phyloP scores from a whole-genome alignment of 2,888 invertebrate genomes.

The Noctua janthina region DNA sequence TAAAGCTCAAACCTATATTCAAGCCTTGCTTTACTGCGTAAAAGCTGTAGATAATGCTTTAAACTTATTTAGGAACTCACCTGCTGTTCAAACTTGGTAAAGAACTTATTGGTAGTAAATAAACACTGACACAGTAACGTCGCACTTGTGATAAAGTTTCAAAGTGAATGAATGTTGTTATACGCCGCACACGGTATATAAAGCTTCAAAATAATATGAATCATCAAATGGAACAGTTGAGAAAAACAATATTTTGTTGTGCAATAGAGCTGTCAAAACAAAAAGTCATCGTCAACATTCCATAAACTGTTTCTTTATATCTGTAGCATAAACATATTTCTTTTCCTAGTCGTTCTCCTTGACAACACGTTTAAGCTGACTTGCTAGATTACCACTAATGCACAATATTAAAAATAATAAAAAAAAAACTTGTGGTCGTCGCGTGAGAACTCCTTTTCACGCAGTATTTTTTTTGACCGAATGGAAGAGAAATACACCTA shows the following conservation, averaged over 20 bases:
- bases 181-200: conserved; percentile 68
- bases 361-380: no score
- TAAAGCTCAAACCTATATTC: not conserved
- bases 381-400: not conserved
- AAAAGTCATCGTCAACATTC: conserved; percentile 69
- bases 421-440: not conserved
- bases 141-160: conserved; percentile 57
- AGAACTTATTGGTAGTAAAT: conserved; percentile 25
- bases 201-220: conserved; percentile 75
- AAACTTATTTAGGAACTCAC: conserved; percentile 31
- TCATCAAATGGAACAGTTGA: conserved; percentile 77
- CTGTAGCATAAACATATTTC: not conserved
- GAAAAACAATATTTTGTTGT: conserved; percentile 77
- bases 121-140: conserved; percentile 56
- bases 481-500: not conserved
- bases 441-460: not conserved
- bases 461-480: not conserved
- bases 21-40: conserved; percentile 4
- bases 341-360: not conserved
- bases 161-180: conserved; percentile 73
- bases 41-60: conserved; percentile 4
- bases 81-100: conserved; percentile 21
- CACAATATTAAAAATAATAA: not conserved
- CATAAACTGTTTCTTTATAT: fast-evolving
- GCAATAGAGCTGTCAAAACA: conserved; percentile 75